phyloP scores from a whole-genome alignment of 2,888 invertebrate species.

The Cerceris ruficornis region DNA sequence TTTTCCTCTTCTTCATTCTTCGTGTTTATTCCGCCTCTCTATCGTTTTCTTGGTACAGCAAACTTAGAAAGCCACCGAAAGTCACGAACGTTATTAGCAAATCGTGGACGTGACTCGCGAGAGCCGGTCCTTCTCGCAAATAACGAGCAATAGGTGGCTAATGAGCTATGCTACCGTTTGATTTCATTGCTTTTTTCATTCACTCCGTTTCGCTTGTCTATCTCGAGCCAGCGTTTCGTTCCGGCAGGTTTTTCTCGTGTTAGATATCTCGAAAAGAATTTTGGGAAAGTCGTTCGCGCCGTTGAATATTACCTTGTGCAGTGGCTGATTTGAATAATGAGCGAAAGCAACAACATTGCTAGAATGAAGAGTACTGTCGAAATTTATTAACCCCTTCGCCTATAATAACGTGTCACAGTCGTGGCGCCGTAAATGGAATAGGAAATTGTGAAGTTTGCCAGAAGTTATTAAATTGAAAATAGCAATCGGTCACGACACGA shows the following conservation, averaged over 20 bases:
- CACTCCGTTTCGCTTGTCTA: neutral
- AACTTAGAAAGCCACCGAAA: slow-evolving; percentile 54
- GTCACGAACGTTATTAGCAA: slow-evolving; percentile 68
- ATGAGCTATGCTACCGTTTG: slow-evolving; percentile 17
- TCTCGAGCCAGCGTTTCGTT: neutral
- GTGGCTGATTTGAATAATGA: no score
- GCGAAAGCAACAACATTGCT: no score
- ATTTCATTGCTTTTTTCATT: slow-evolving; percentile 6
- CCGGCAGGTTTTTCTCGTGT: neutral
- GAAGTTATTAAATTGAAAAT: slow-evolving; percentile 12
- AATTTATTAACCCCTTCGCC: no score
- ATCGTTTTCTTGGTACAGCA: neutral
- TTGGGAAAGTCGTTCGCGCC: no score
- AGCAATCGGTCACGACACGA: no score
- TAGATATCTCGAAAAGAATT: no score
- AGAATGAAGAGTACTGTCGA: no score
- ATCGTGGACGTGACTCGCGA: slow-evolving; percentile 49
- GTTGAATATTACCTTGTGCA: no score
- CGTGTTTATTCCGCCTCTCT: slow-evolving; percentile 7
- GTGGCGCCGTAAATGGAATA: no score
- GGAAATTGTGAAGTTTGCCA: no score
- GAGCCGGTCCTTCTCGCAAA: slow-evolving; percentile 31
- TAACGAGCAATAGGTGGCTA: slow-evolving; percentile 25
- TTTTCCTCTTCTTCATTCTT: slow-evolving; percentile 9
- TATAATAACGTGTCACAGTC: no score